Base-by-base conservation (phyloP, 1,140 invertebrate genomes). In the Teleopsis dalmanni region DNA sequence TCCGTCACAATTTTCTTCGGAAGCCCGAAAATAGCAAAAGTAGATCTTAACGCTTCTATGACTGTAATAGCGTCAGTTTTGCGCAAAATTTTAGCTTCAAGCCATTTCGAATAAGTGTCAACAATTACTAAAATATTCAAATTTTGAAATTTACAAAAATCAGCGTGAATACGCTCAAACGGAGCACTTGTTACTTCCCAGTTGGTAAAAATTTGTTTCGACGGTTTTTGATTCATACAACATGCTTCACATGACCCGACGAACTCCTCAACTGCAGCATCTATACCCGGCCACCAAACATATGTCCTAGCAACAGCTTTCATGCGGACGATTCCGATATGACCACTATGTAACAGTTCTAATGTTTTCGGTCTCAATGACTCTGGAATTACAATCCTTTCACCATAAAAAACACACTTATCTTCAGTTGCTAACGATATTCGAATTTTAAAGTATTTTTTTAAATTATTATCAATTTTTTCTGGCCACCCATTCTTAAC, bases 131-230 rank as follows among this genome's bases (percentile, higher is more conserved):
- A 33, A 41, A 50, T 34, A 44, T 14, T 50, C 10, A 34, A 14
- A 16, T 25, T 45, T 33, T 38, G 34, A 38, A 50, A 23, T 41
- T 34, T 21, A 35, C 25, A 50, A 44, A 45, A 50, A 50, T 50
- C 48, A n/a, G 45, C n/a, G 38, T 45, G 48, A 22, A 50, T 38
- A 19, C 42, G 5, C 33, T 50, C 48, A 37, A 37, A 45, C 11
- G 41, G 31, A 25, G 23, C 36, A 13, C 13, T 50, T 8, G n/a
- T 10, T 11, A 8, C 18, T 21, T 31, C 31, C 40, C 41, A 50
- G 16, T 29, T 19, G 44, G 19, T 35, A 9, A 23, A 13, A 31
- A 21, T 29, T 27, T 16, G 16, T 22, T 43, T 33, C 23, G 26
- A 38, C 11, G 13, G 10, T n/a, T 48, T 29, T 26, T 48, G 19